These are phyloP conservation scores for Hippocampus barbouri DNA, from an alignment of 2,113 vertebrate genomes.

Conservation along the genomic window DNA sequence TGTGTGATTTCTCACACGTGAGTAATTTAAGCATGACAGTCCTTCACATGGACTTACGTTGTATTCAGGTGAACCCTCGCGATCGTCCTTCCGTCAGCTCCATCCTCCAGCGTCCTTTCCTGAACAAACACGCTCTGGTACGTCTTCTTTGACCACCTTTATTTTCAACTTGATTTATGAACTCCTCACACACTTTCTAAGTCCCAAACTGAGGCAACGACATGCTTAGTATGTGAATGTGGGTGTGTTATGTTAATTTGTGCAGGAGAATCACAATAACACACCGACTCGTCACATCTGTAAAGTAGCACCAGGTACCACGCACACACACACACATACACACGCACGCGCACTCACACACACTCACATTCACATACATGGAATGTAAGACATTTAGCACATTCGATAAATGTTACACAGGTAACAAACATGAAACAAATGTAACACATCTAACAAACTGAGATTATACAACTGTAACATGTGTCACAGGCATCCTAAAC, in stretches of 20 bases:
- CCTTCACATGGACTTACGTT: background rate
- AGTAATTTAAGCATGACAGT: background rate
- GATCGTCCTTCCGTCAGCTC: constrained; percentile 84
- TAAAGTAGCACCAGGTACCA: background rate
- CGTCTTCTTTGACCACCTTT: background rate
- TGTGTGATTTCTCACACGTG: background rate
- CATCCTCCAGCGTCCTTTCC: constrained; percentile 76
- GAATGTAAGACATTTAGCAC: no score
- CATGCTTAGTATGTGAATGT: background rate
- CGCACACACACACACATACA: background rate
- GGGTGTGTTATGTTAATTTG: background rate
- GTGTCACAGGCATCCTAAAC: background rate
- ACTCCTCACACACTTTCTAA: background rate
- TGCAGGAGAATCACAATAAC: background rate
- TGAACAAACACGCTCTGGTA: constrained; percentile 79
- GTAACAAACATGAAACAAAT: background rate
- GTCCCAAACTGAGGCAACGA: background rate
- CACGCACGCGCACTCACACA: background rate
- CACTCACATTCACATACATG: no score
- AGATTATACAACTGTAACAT: background rate
- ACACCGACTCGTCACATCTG: background rate
- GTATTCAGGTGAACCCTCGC: constrained; percentile 72
- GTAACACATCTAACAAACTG: background rate
- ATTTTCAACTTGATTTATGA: background rate
- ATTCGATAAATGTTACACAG: no score